Percentiles rank a stretch among this genome's conserved stretches.
phyloP scores from a whole-genome alignment of 1,140 invertebrate species.

The Subanguina moxae region DNA sequence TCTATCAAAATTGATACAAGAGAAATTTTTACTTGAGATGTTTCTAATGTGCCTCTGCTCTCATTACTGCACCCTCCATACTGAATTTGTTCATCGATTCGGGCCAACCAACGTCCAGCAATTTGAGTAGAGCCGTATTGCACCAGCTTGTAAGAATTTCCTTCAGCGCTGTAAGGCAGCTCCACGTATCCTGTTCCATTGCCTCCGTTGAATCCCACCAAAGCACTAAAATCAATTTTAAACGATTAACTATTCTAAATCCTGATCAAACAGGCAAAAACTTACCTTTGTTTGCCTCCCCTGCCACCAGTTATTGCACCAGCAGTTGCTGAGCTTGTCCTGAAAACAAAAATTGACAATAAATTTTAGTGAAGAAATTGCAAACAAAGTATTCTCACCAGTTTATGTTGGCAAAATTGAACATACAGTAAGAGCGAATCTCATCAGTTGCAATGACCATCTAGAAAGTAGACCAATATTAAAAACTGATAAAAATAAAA shows the following conservation, averaged over 20 bases:
- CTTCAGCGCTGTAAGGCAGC: constrained; percentile 35
- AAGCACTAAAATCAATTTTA: constrained; percentile 53
- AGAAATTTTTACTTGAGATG: constrained; percentile 65
- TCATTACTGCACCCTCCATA: constrained; percentile 72
- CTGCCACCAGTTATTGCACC: constrained; percentile 64
- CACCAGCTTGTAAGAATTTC: constrained; percentile 57
- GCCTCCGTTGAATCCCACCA: constrained; percentile 71
- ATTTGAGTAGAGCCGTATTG: constrained; percentile 81
- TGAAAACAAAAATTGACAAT: no score
- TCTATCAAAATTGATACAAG: no score
- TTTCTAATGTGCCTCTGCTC: constrained; percentile 21
- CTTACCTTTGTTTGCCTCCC: constrained; percentile 72
- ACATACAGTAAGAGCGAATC: constrained; percentile 85
- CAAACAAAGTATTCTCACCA: constrained; percentile 62
- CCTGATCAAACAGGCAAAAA: no score
- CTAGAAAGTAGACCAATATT: background rate
- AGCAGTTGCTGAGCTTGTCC: constrained; percentile 79
- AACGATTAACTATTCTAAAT: no score
- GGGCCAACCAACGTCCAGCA: constrained; percentile 83
- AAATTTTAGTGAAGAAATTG: no score
- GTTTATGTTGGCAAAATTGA: constrained; percentile 81
- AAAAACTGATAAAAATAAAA: no score
- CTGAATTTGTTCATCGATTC: constrained; percentile 87
- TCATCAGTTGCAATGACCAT: constrained; percentile 86
- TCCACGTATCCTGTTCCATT: constrained; percentile 71